These are phyloP conservation scores for Drosophila mercatorum DNA, from an alignment of 2,888 invertebrate species.

Conservation along the genomic window DNA sequence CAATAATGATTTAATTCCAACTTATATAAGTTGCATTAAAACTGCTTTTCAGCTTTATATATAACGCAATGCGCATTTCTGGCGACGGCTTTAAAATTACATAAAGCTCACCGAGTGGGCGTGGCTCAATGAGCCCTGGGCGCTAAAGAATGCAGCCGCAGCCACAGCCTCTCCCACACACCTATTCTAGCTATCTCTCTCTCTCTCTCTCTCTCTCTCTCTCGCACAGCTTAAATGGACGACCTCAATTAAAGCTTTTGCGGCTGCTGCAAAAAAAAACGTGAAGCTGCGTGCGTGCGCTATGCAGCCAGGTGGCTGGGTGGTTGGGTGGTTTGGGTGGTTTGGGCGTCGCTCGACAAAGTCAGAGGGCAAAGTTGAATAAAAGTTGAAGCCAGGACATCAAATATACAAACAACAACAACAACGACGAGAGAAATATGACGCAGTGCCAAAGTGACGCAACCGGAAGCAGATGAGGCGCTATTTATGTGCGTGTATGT, in stretches of 20 bases:
- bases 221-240: slow-evolving; percentile 78
- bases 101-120: slow-evolving; percentile 61
- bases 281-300: slow-evolving; percentile 4
- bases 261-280: slow-evolving; percentile 29
- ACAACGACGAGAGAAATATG: slow-evolving; percentile 50
- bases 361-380: slow-evolving; percentile 82
- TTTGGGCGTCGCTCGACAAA: slow-evolving; percentile 48
- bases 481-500: neutral
- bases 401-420: slow-evolving; percentile 17
- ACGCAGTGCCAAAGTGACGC: slow-evolving; percentile 76
- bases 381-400: slow-evolving; percentile 69
- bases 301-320: neutral
- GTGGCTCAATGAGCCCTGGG: slow-evolving; percentile 53
- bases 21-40: slow-evolving; percentile 43
- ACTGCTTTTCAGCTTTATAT: slow-evolving; percentile 43
- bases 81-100: slow-evolving; percentile 62
- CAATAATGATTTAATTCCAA: neutral
- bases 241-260: slow-evolving; percentile 82
- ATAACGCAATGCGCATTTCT: slow-evolving; percentile 56
- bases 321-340: slow-evolving; percentile 3
- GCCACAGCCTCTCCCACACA: slow-evolving; percentile 7
- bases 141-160: slow-evolving; percentile 45
- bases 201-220: neutral
- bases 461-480: slow-evolving; percentile 67
- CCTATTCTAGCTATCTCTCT: neutral